phyloP scores from a whole-genome alignment of 2,888 invertebrate species.

The Cistogaster globosa region DNA sequence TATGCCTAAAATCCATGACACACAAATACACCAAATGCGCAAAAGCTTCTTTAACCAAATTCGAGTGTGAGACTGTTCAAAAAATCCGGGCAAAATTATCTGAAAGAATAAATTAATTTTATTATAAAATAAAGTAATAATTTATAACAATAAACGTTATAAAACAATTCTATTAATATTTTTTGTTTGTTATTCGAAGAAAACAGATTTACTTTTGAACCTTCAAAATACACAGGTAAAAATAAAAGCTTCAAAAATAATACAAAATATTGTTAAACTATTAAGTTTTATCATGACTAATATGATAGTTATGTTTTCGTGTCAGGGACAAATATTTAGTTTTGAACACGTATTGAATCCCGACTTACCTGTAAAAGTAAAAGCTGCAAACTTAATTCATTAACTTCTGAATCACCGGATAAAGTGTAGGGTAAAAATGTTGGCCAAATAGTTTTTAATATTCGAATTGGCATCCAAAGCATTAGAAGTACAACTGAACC shows the following conservation, averaged over 20 bases:
- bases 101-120: conserved; percentile 74
- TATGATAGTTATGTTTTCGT: no score
- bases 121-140: no score
- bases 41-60: conserved; percentile 96
- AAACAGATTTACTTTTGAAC: no score
- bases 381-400: conserved; percentile 96
- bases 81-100: conserved; percentile 96
- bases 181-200: no score
- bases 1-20: conserved; percentile 92
- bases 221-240: no score
- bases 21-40: conserved; percentile 92
- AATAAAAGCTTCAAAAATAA: no score
- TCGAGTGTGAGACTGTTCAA: conserved; percentile 98
- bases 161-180: no score
- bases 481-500: conserved; percentile 97
- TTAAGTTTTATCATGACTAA: no score
- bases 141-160: no score
- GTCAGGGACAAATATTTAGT: no score
- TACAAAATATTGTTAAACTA: no score
- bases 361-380: conserved; percentile 90
- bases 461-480: conserved; percentile 96
- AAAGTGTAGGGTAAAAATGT: conserved; percentile 98
- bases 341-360: no score
- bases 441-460: conserved; percentile 91
- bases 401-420: conserved; percentile 93